Evolutionary conservation across 2,113 vertebrate genomes (phyloP).

Genomic region (Poeciliopsis occidentalis): DNA sequence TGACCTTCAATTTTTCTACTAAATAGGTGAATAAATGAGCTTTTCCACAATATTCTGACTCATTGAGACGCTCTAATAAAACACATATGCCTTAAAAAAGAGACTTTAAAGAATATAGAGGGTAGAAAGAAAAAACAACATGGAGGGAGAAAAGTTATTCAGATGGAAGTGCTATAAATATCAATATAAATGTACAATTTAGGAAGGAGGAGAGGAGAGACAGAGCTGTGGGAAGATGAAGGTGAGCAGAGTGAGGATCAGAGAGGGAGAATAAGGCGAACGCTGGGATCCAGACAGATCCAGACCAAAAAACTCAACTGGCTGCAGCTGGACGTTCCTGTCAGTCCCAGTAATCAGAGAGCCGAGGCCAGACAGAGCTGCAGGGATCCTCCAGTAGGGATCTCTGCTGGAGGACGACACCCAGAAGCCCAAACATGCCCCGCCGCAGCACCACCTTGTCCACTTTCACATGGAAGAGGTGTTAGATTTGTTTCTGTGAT

Average conservation of each 20-base stretch:
- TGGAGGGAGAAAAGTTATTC: neutral
- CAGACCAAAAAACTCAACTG: neutral
- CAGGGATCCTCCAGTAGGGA: conserved; percentile 29
- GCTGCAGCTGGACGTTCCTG: neutral
- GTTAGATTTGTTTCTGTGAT: neutral
- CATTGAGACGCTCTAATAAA: neutral
- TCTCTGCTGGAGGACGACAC: conserved; percentile 51
- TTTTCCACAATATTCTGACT: no score
- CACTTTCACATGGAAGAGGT: neutral
- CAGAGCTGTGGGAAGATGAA: neutral
- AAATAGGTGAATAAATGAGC: neutral
- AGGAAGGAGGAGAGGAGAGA: no score
- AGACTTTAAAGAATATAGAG: neutral
- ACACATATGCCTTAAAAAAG: neutral
- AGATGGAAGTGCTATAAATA: neutral
- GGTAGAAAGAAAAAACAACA: neutral
- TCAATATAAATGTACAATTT: neutral
- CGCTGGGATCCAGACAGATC: neutral
- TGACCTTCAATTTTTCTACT: neutral
- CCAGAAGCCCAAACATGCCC: neutral
- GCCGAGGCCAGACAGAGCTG: neutral
- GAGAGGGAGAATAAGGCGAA: neutral
- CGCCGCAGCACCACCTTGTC: neutral
- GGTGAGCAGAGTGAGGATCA: neutral
- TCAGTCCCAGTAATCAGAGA: conserved; percentile 5